Conservation (phyloP, 1,140 invertebrate species). For the Eulimnadia texana region DNA sequence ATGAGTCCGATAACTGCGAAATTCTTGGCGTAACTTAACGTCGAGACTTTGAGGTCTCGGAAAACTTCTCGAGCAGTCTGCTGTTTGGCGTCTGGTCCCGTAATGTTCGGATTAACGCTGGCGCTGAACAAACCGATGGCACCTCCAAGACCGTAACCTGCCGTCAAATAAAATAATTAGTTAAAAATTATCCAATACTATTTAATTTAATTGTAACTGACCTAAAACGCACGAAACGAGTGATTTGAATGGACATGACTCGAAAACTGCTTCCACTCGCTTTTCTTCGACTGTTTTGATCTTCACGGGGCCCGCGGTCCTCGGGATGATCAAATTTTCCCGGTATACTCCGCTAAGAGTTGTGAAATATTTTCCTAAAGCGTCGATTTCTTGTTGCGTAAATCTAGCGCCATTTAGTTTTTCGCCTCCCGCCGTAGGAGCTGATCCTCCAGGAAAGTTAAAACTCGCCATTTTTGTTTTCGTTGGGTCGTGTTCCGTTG, state of each 20-base stretch:
- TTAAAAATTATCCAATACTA: neutral
- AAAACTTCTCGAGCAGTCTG: conserved; percentile 72
- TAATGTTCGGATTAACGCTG: conserved; percentile 67
- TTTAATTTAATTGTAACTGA: conserved; percentile 30
- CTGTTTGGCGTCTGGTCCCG: conserved; percentile 52
- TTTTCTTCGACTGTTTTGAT: conserved; percentile 79
- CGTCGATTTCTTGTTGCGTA: conserved; percentile 29
- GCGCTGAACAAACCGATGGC: conserved; percentile 90
- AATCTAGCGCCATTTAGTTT: conserved; percentile 1
- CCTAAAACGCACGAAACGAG: conserved; percentile 77
- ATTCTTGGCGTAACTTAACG: conserved; percentile 87
- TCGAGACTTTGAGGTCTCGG: conserved; percentile 80
- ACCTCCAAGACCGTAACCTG: conserved; percentile 83
- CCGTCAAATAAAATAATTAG: neutral
- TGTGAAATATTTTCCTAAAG: conserved; percentile 45
- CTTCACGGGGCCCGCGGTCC: conserved; percentile 49
- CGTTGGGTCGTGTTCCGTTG: neutral
- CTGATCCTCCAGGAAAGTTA: neutral
- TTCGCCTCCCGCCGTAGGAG: neutral
- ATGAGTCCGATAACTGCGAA: conserved; percentile 88
- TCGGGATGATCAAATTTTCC: conserved; percentile 64
- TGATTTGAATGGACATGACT: conserved; percentile 86
- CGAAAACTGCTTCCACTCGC: conserved; percentile 66
- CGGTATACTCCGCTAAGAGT: conserved; percentile 48
- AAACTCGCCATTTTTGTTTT: neutral